Base-by-base conservation (phyloP, 2,888 invertebrate species). In the Volucella zonaria region DNA sequence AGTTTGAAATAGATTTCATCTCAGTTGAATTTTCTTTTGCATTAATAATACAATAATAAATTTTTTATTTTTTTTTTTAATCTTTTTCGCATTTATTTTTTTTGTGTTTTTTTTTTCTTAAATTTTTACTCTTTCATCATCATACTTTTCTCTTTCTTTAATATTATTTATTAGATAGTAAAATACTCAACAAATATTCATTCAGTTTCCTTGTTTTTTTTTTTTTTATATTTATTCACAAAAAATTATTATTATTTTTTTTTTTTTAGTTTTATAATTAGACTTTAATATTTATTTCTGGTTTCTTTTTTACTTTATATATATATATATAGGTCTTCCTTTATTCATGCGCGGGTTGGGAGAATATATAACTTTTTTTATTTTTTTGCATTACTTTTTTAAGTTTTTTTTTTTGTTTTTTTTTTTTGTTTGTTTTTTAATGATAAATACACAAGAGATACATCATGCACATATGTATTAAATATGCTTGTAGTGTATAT, bases 171-270 rank as follows among this genome's bases (percentile, higher is more conserved):
- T 83, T 81, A 83, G 75, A 88, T 89, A 88, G 87, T 89, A 90
- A 91, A 91, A 91, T 91, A 91, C 89, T 91, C 90, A 91, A 91
- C 91, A 91, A 91, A 91, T 90, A 89, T 90, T 87, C 76, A 76
- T 83, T 86, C 82, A 82, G 68, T 82, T 86, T 81, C 75, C 58
- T 77, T 67, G 67, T 71, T 51, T 62, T 62, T 71, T 51, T 62
- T 62, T 71, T 75, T 79, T 66, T 58, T 43, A 56, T 59, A 45
- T 66, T 77, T 82, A 86, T 78, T 81, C 79, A 82, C 78, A 86
- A 86, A 86, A 74, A 75, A 75, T 64, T 54, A 51, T 40, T 1
- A 71, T 45, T 70, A 62, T 62, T 51, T 70, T 40, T 1, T 76
- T 45, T 66, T 67, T 62, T 56, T 70, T 52, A 62, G 47, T 68